These are phyloP conservation scores for Melipona beecheii DNA, from an alignment of 2,888 invertebrate genomes.

Conservation along the genomic window DNA sequence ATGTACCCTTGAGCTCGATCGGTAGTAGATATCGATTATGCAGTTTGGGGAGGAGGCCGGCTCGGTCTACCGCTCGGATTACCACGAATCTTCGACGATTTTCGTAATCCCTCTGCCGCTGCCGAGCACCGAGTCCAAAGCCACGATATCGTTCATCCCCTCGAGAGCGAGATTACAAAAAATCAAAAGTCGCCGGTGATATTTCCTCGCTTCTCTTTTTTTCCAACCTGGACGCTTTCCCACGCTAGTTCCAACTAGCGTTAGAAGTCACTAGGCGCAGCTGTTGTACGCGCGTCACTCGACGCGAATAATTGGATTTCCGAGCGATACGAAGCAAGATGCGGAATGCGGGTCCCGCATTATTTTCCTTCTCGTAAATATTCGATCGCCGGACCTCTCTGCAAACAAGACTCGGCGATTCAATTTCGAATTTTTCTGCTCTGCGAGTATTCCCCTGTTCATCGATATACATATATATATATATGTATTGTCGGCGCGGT, in stretches of 20 bases:
- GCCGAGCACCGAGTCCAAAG: background rate
- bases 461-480: background rate
- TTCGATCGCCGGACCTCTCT: constrained; percentile 27
- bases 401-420: constrained; percentile 29
- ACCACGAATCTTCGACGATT: background rate
- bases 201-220: no score
- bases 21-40: constrained; percentile 40
- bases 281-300: background rate
- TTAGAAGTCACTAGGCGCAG: background rate
- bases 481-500: no score
- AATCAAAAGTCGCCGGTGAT: no score
- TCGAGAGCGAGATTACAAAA: background rate
- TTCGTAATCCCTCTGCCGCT: background rate
- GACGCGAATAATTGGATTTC: background rate
- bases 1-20: background rate
- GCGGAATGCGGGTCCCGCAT: background rate
- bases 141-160: background rate
- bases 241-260: background rate
- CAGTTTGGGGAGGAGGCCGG: constrained; percentile 1
- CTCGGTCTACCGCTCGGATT: background rate
- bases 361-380: constrained; percentile 24
- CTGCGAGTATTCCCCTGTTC: background rate
- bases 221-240: no score
- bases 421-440: constrained; percentile 37
- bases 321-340: background rate